Evolutionary conservation across 1,140 invertebrate genomes (phyloP).

Genomic region (Drosophila erecta): DNA sequence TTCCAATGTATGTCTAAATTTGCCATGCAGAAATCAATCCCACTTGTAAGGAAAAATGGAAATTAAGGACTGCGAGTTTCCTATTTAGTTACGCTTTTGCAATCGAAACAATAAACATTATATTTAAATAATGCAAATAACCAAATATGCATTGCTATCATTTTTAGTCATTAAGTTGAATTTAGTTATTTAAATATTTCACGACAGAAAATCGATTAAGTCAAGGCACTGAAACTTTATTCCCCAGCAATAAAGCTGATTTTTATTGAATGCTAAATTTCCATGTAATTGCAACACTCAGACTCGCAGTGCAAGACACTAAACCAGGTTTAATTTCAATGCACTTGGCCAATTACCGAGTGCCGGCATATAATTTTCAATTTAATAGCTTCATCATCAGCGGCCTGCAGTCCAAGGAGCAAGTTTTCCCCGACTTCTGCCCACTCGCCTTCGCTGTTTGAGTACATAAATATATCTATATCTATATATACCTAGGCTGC

Average conservation of each 20-base stretch:
- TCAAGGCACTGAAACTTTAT: conserved; percentile 1
- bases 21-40: background rate
- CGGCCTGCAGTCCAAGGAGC: conserved; percentile 33
- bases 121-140: too few relatives aligned
- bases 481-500: background rate
- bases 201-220: background rate
- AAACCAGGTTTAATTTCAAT: conserved; percentile 65
- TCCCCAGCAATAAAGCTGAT: background rate
- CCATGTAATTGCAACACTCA: conserved; percentile 27
- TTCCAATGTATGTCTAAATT: background rate
- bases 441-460: conserved; percentile 25
- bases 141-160: too few relatives aligned
- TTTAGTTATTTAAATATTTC: conserved; percentile 1
- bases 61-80: too few relatives aligned
- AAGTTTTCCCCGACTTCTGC: conserved; percentile 33
- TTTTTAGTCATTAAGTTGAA: too few relatives aligned
- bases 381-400: conserved; percentile 77
- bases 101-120: too few relatives aligned
- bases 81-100: too few relatives aligned
- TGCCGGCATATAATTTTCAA: conserved; percentile 72
- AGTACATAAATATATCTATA: conserved; percentile 26
- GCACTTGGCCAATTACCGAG: conserved; percentile 73
- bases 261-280: conserved; percentile 29
- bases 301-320: conserved; percentile 23
- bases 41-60: background rate